A percentile compares a stretch with the other conserved stretches of the same genome.
phyloP scores from a whole-genome alignment of 2,888 invertebrate genomes.

The Drosophila hawaiiensis region DNA sequence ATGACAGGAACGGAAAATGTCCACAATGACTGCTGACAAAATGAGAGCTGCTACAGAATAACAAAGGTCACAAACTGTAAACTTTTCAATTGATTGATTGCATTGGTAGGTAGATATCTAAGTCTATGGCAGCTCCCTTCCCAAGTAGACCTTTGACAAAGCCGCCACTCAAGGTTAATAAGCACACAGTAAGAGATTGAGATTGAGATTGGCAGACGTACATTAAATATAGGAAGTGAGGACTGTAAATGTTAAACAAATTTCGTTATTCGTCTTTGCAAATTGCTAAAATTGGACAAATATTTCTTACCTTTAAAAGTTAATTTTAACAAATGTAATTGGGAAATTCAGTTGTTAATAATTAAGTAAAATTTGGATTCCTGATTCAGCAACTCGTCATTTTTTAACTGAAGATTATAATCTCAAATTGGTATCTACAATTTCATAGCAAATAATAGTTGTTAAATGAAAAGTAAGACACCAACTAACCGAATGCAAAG shows the following conservation, averaged over 20 bases:
- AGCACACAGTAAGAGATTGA: constrained; percentile 30
- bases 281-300: background rate
- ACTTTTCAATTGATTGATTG: constrained; percentile 77
- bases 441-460: background rate
- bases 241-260: background rate
- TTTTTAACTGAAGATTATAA: no score
- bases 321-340: background rate
- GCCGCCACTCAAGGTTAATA: constrained; percentile 70
- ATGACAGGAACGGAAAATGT: constrained; percentile 67
- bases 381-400: no score
- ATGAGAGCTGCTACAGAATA: constrained; percentile 30
- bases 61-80: constrained; percentile 68
- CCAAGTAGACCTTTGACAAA: constrained; percentile 31
- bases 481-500: background rate
- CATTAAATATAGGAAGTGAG: constrained; percentile 1
- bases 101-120: constrained; percentile 20
- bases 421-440: background rate
- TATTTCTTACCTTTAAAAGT: background rate
- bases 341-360: background rate
- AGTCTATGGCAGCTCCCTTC: constrained; percentile 7
- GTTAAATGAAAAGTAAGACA: background rate
- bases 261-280: background rate
- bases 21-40: constrained; percentile 47
- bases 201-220: constrained; percentile 16
- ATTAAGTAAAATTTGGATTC: background rate